Evolutionary conservation across 2,797 vertebrate species (phyloP).

Genomic region (Ctenopoma kingsleyae): DNA sequence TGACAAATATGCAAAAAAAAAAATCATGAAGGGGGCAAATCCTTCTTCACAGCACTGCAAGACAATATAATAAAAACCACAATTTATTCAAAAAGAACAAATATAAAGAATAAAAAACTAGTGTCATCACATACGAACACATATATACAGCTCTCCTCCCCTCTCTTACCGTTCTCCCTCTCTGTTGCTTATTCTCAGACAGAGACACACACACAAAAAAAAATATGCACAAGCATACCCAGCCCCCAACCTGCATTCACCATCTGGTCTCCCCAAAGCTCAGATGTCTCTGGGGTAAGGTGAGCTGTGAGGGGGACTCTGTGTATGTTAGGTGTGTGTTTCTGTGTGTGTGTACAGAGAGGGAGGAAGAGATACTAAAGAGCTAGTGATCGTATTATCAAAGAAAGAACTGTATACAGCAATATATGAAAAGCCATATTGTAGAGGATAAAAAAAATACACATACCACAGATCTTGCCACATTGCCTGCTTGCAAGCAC

Average conservation of each 20-base stretch:
- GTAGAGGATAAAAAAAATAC: not conserved
- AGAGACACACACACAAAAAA: conserved; percentile 54
- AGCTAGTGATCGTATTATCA: conserved; percentile 16
- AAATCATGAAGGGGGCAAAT: too few species aligned
- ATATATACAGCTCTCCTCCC: conserved; percentile 6
- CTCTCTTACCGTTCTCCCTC: conserved; percentile 14
- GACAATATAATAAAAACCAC: conserved; percentile 27
- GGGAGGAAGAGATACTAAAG: not conserved
- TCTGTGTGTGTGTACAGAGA: conserved; percentile 5
- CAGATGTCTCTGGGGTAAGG: conserved; percentile 79
- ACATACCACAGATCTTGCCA: conserved; percentile 16
- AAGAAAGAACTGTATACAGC: conserved; percentile 16
- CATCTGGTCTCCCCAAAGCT: conserved; percentile 83
- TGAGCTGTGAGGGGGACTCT: conserved; percentile 62
- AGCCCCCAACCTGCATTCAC: conserved; percentile 77
- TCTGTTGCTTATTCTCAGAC: conserved; percentile 44
- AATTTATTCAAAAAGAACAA: conserved; percentile 22
- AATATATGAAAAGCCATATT: conserved; percentile 21
- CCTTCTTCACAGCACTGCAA: too few species aligned
- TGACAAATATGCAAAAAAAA: too few species aligned
- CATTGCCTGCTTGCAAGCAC: not conserved
- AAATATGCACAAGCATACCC: conserved; percentile 63
- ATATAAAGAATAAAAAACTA: conserved; percentile 13
- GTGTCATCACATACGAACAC: conserved; percentile 22
- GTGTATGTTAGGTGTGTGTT: conserved; percentile 13